Evolutionary conservation across 2,888 invertebrate genomes (phyloP).

Genomic region (Labia minor): DNA sequence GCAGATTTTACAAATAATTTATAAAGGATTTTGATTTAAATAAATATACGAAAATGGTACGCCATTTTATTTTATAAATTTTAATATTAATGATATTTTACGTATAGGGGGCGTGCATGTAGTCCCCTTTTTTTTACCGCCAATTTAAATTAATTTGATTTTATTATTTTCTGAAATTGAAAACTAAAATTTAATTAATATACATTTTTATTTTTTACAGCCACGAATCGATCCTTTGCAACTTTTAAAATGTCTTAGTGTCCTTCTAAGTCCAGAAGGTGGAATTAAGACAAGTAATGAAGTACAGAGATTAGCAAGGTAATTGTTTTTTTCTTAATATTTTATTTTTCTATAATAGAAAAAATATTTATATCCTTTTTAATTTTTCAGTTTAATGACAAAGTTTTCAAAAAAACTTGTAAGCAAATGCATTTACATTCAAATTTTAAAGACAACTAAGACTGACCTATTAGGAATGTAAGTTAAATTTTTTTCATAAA

Average conservation of each 20-base stretch:
- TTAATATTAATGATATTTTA: not conserved
- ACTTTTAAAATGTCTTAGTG: constrained; percentile 76
- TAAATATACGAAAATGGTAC: not conserved
- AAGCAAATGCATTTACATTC: constrained; percentile 88
- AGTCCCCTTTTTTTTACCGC: not conserved
- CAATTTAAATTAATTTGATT: too few relatives aligned
- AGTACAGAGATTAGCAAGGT: constrained; percentile 79
- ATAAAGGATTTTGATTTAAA: not conserved
- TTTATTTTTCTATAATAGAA: too few relatives aligned
- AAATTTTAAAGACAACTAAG: constrained; percentile 79
- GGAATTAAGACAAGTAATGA: constrained; percentile 81
- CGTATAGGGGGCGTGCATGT: not conserved
- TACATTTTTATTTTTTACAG: constrained; percentile 41
- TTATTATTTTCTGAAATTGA: constrained; percentile 14
- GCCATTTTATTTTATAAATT: not conserved
- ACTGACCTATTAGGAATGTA: constrained; percentile 67
- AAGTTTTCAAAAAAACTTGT: constrained; percentile 92
- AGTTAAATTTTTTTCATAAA: constrained; percentile 32
- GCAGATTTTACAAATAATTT: not conserved
- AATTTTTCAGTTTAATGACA: constrained; percentile 74
- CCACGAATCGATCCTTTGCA: constrained; percentile 86
- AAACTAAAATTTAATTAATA: not conserved
- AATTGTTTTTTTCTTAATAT: constrained; percentile 36
- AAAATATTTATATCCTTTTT: constrained; percentile 24
- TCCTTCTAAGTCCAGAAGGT: constrained; percentile 70